Evolutionary conservation across 2,113 vertebrate genomes (phyloP).

Genomic region (Dasypus novemcinctus): DNA sequence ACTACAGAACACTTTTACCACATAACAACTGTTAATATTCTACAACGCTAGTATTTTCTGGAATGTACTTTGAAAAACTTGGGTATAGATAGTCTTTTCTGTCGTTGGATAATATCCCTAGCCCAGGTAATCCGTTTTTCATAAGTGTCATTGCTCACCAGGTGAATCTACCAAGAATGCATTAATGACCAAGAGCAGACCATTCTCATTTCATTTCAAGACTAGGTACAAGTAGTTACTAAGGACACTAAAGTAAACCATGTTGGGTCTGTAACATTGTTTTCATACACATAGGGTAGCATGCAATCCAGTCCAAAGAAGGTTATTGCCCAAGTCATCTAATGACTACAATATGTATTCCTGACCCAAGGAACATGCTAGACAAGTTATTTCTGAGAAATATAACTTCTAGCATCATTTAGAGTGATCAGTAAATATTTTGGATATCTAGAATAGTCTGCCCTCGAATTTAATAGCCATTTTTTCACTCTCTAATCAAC

Average conservation of each 20-base stretch:
- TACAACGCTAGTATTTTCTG: constrained; percentile 19
- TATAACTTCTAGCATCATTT: neutral
- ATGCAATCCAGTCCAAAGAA: neutral
- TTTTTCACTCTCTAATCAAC: neutral
- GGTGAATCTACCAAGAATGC: constrained; percentile 16
- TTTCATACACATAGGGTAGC: neutral
- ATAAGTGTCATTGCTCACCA: neutral
- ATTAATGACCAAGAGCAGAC: neutral
- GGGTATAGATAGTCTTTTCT: neutral
- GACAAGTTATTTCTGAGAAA: constrained; percentile 36
- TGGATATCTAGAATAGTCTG: neutral
- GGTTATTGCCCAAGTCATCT: neutral
- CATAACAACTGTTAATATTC: neutral
- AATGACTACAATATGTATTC: neutral
- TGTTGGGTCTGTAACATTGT: neutral
- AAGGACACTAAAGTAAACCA: neutral
- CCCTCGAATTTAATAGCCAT: neutral
- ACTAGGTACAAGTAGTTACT: neutral
- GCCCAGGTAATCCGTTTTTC: neutral
- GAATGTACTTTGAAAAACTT: constrained; percentile 26
- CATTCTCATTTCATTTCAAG: neutral
- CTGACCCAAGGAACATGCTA: neutral
- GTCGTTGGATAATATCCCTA: neutral
- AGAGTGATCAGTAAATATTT: constrained; percentile 12
- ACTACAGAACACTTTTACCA: neutral